Percentiles rank a stretch among this genome's conserved stretches.
phyloP scores from a whole-genome alignment of 2,888 invertebrate species.

The Cheilosia grossa region DNA sequence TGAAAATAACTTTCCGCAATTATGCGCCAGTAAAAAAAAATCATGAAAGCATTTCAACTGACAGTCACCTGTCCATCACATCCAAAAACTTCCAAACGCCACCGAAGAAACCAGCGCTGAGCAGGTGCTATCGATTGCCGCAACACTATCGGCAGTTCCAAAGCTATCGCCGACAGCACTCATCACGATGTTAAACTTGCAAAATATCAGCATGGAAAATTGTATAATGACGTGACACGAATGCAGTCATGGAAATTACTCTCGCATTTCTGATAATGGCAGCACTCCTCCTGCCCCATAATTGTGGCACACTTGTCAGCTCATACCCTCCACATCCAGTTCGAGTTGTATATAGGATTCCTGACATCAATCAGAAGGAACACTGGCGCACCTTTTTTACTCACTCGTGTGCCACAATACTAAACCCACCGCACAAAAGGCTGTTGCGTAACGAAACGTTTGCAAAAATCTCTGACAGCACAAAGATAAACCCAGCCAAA shows the following conservation, averaged over 20 bases:
- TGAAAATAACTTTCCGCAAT: conserved; percentile 6
- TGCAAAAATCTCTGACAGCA: conserved; percentile 31
- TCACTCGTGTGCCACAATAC: neutral
- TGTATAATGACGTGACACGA: conserved; percentile 56
- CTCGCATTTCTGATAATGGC: conserved; percentile 2
- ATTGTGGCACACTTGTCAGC: conserved; percentile 65
- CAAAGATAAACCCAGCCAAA: conserved; percentile 47
- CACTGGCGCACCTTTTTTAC: conserved; percentile 25
- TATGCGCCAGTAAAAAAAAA: conserved; percentile 12
- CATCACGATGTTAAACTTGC: conserved; percentile 44
- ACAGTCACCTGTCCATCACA: conserved; percentile 25
- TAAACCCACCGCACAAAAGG: conserved; percentile 10
- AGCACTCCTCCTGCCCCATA: conserved; percentile 49
- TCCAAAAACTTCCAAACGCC: neutral
- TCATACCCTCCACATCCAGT: conserved; percentile 34
- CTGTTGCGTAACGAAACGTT: conserved; percentile 49
- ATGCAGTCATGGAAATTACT: conserved; percentile 25
- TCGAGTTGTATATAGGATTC: conserved; percentile 24
- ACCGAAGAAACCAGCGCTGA: neutral
- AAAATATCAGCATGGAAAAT: conserved; percentile 57
- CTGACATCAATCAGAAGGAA: conserved; percentile 30
- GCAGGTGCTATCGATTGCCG: conserved; percentile 29
- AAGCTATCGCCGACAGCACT: conserved; percentile 35
- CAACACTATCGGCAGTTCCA: conserved; percentile 32
- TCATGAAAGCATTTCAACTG: conserved; percentile 20